Evolutionary conservation across 35 echinoderm and acorn worm genomes (phyloP).

Genomic region (Eucidaris tribuloides): DNA sequence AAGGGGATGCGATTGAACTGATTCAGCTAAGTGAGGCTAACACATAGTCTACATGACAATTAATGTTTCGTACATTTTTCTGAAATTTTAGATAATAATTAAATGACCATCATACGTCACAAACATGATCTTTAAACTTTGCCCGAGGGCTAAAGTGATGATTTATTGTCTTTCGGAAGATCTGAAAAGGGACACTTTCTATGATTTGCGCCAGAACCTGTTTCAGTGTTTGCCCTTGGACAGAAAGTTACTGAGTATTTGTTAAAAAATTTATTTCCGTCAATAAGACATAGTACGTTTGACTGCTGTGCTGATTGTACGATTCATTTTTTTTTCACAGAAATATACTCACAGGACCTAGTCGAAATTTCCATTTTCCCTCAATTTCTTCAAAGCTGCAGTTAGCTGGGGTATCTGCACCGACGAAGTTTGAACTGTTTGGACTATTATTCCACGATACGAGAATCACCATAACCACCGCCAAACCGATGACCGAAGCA

Average conservation of each 20-base stretch:
- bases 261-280: background rate
- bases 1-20: no score
- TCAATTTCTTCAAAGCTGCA: conserved; percentile 45
- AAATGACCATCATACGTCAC: no score
- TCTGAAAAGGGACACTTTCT: background rate
- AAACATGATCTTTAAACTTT: no score
- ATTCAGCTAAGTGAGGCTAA: no score
- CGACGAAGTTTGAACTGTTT: background rate
- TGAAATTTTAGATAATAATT: no score
- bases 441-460: background rate
- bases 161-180: background rate
- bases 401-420: conserved; percentile 64
- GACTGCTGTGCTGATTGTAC: no score
- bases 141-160: no score
- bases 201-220: background rate
- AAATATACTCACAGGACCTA: conserved; percentile 42
- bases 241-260: background rate
- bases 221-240: background rate
- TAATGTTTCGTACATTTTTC: no score
- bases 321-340: no score
- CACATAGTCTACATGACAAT: no score
- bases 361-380: conserved; percentile 56
- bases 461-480: no score
- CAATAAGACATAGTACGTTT: background rate
- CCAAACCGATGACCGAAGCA: no score